Evolutionary conservation across 2,797 vertebrate genomes (phyloP).

Genomic region (Mareca strepera): DNA sequence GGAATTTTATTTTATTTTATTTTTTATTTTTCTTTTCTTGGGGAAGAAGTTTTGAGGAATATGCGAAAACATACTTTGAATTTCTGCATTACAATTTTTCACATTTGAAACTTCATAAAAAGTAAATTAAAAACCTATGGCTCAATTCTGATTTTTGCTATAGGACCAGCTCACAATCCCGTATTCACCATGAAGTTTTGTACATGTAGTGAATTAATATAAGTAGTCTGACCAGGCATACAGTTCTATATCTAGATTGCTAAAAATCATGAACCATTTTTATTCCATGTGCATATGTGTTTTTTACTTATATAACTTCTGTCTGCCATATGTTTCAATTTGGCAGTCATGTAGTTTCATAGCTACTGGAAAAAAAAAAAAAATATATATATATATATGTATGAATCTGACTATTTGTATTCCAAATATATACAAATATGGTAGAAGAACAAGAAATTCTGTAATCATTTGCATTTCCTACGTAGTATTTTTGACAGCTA

Average conservation of each 20-base stretch:
- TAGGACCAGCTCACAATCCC: neutral
- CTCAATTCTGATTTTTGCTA: neutral
- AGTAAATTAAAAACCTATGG: neutral
- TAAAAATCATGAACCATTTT: neutral
- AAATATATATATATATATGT: neutral
- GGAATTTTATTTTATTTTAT: neutral
- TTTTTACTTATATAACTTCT: slow-evolving; percentile 21
- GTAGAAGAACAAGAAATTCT: neutral
- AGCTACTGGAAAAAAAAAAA: neutral
- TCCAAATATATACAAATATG: neutral
- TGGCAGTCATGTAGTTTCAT: neutral
- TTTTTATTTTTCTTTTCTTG: neutral
- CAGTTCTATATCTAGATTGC: neutral
- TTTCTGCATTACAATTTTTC: neutral
- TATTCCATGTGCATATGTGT: neutral
- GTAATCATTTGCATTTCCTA: neutral
- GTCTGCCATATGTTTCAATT: slow-evolving; percentile 43
- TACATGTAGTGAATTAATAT: neutral
- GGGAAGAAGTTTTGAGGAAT: neutral
- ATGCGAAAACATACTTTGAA: neutral
- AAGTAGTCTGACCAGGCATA: neutral
- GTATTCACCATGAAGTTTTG: neutral
- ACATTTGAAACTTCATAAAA: neutral
- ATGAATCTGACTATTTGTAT: neutral
- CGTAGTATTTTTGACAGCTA: neutral